Evolutionary conservation across 2,888 invertebrate genomes (phyloP).

Genomic region (Drosophila putrida): DNA sequence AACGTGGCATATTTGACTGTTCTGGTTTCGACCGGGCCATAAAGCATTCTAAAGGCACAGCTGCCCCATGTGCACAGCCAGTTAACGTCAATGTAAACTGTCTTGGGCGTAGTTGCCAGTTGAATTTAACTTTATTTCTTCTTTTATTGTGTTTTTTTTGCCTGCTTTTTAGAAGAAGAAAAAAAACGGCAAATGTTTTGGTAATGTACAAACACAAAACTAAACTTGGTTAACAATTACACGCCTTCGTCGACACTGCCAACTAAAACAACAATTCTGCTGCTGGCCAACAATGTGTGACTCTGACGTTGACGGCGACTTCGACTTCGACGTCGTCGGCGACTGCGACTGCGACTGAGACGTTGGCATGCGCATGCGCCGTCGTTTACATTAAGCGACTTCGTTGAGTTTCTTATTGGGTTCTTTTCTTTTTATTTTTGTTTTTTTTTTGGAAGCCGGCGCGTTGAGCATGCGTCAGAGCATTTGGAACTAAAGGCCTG

Average conservation of each 20-base stretch:
- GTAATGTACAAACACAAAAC: constrained; percentile 67
- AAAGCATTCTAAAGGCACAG: constrained; percentile 39
- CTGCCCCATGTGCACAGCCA: constrained; percentile 22
- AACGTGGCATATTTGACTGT: constrained; percentile 70
- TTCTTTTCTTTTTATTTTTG: background rate
- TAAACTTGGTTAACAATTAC: constrained; percentile 79
- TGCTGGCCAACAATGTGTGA: constrained; percentile 40
- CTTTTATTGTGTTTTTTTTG: constrained; percentile 22
- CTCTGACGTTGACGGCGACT: constrained; percentile 20
- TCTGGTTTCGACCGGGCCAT: constrained; percentile 42
- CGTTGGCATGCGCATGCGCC: constrained; percentile 79
- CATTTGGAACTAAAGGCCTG: constrained; percentile 29
- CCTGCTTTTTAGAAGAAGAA: constrained; percentile 9
- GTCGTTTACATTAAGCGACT: constrained; percentile 71
- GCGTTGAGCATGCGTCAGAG: constrained; percentile 72
- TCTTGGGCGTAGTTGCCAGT: constrained; percentile 52
- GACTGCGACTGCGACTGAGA: constrained; percentile 23
- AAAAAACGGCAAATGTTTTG: constrained; percentile 63
- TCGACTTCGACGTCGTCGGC: constrained; percentile 24
- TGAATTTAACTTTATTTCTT: constrained; percentile 29
- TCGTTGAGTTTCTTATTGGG: constrained; percentile 39
- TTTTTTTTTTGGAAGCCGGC: constrained; percentile 34
- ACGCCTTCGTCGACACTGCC: constrained; percentile 70
- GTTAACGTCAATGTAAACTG: constrained; percentile 48
- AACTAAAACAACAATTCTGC: constrained; percentile 59